Evolutionary conservation across 2,888 invertebrate species (phyloP), one percentile per base, ranked within the genome.

Genomic region (Caenorhabditis virilis): DNA sequence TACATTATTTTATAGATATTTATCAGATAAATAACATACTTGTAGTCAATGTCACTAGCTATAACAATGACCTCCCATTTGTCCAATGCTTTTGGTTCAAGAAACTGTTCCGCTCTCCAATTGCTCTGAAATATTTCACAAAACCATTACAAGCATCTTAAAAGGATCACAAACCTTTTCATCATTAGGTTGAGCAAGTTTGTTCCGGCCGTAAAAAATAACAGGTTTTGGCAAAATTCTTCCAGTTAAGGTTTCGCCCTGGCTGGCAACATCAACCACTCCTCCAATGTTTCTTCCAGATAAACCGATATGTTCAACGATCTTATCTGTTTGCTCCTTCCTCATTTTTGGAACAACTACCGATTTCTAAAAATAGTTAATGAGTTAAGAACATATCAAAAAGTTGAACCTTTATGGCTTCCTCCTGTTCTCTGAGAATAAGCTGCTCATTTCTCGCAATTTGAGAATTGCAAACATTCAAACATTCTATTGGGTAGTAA

Each of bases 371-470:
- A 62, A 42, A 13, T 48, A 26, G 3, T 36, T 27, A 0, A n/a
- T n/a, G n/a, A n/a, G n/a, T n/a, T n/a, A n/a, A n/a, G n/a, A n/a
- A n/a, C n/a, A n/a, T n/a, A n/a, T n/a, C n/a, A n/a, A n/a, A n/a
- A n/a, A n/a, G n/a, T n/a, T n/a, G n/a, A n/a, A n/a, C n/a, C n/a
- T n/a, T n/a, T n/a, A n/a, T n/a, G n/a, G n/a, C n/a, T n/a, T n/a
- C n/a, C n/a, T 45, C 42, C 15, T 62, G 55, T 18, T 56, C 51
- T 1, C n/a, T 41, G 1, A n/a, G 26, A 2, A 11, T n/a, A 46
- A 61, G 45, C 16, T 61, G 60, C n/a, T 50, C 50, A 11, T 20
- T 61, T 6, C 11, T 18, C 13, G 45, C 61, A 2, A 33, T 11
- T 23, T 61, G 61, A 11, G 22, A n/a, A 1, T 23, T n/a, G 15